Base-by-base conservation (phyloP, 1,140 invertebrate species). In the Diachasmimorpha longicaudata region DNA sequence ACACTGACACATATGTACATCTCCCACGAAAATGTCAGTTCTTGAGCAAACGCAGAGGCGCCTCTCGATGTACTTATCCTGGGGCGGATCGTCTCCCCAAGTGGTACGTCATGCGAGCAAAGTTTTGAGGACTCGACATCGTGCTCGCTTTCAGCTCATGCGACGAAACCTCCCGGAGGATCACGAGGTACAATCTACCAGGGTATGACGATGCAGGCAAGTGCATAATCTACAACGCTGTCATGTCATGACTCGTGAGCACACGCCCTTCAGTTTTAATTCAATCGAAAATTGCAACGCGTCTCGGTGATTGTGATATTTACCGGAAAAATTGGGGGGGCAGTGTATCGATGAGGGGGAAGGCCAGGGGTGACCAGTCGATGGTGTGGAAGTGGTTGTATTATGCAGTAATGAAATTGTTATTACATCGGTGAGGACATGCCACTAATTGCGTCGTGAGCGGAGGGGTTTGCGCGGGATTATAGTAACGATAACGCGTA, bases 61-160 rank as follows among this genome's bases (percentile, higher is more conserved):
- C 9, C 31, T 23, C 72, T 67, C 37, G 52, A 52, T 72, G 71
- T 37, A 77, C 72, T 77, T 74, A 77, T 74, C 71, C 66, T 37
- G 39, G 46, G 36, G 31, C 44, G 36, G 31, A 70, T 67, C 52
- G 46, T 25, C 31, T 4, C n/a, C 44, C 42, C 74, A 74, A 77
- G 68, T 70, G 52, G 76, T 70, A 74, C 67, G 69, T 70, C 71
- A 74, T 63, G 69, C 71, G 39, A 77, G 25, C 66, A 70, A 77
- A 74, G 72, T 77, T 77, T 77, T 37, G 76, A 70, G 76, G 37
- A 74, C 76, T 77, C 46, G n/a, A 72, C 71, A 36, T 63, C 63
- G 19, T 31, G 25, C 39, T 48, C 39, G 19, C 8, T 21, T 68
- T 46, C 16, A 74, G 14, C 67, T 48, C 69, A 71, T 71, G 44